Conservation (phyloP, 2,888 invertebrate genomes). For the Isoperla grammatica region DNA sequence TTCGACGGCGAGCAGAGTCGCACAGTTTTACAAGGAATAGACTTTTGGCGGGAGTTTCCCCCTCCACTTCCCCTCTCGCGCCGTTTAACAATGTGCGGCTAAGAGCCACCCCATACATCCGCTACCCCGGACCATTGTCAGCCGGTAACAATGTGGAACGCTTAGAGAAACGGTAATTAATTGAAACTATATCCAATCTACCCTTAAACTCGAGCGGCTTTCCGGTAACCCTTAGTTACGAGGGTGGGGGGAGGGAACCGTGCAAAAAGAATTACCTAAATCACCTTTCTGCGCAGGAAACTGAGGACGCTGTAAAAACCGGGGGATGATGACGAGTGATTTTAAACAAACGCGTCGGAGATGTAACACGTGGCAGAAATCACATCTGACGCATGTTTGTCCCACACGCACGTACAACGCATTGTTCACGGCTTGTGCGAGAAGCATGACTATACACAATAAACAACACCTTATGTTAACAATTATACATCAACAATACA, state of each 20-base stretch:
- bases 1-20: not conserved
- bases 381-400: no score
- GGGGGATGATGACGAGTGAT: no score
- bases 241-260: not conserved
- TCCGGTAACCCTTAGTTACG: constrained; percentile 4
- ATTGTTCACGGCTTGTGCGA: no score
- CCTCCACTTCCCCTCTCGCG: not conserved
- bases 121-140: not conserved
- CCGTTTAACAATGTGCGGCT: constrained; percentile 1
- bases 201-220: constrained; percentile 9
- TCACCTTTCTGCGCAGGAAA: not conserved
- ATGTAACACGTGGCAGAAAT: no score
- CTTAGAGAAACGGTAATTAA: constrained; percentile 7
- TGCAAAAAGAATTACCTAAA: constrained; percentile 4
- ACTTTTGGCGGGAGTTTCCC: constrained; percentile 1
- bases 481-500: no score
- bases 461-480: no score
- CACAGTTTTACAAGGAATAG: not conserved
- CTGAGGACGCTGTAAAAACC: no score
- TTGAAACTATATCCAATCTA: constrained; percentile 16
- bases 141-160: constrained; percentile 7
- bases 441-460: no score
- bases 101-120: not conserved
- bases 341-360: no score
- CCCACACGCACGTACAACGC: no score